A percentile compares a stretch with the other conserved stretches of the same genome.
Conservation (phyloP, 2,888 invertebrate genomes). For the Phrixothrix hirtus region DNA sequence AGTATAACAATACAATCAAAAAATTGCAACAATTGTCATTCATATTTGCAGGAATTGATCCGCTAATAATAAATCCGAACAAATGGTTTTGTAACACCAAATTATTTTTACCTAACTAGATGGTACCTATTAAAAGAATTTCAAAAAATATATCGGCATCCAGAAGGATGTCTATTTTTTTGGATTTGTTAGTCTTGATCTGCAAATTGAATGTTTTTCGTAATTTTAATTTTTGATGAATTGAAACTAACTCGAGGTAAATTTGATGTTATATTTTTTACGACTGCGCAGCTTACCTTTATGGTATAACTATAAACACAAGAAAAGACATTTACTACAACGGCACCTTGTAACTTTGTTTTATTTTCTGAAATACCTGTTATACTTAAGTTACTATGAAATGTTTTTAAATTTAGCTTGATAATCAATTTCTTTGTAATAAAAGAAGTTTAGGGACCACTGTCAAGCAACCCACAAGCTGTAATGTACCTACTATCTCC, state of each 20-base stretch:
- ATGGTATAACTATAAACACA: no score
- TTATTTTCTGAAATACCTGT: no score
- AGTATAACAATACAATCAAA: neutral
- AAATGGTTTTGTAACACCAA: no score
- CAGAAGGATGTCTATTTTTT: slow-evolving; percentile 2
- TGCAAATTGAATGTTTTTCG: slow-evolving; percentile 6
- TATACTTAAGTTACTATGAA: no score
- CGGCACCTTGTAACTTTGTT: neutral
- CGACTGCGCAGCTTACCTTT: neutral
- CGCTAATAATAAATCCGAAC: slow-evolving; percentile 7
- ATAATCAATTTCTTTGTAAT: slow-evolving; percentile 6
- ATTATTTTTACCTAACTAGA: slow-evolving; percentile 4
- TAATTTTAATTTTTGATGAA: neutral
- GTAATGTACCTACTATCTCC: neutral
- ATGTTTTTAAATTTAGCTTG: no score
- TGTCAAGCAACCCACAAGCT: slow-evolving; percentile 3
- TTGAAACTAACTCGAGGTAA: neutral
- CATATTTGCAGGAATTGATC: neutral
- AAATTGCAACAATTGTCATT: neutral
- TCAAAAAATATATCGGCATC: slow-evolving; percentile 5
- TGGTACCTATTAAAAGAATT: slow-evolving; percentile 2
- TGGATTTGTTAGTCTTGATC: neutral
- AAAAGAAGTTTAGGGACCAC: slow-evolving; percentile 8
- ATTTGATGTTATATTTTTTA: no score
- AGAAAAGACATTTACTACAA: slow-evolving; percentile 2